These are phyloP conservation scores for Caenorhabditis panamensis DNA, from an alignment of 2,888 invertebrate species.

Conservation along the genomic window DNA sequence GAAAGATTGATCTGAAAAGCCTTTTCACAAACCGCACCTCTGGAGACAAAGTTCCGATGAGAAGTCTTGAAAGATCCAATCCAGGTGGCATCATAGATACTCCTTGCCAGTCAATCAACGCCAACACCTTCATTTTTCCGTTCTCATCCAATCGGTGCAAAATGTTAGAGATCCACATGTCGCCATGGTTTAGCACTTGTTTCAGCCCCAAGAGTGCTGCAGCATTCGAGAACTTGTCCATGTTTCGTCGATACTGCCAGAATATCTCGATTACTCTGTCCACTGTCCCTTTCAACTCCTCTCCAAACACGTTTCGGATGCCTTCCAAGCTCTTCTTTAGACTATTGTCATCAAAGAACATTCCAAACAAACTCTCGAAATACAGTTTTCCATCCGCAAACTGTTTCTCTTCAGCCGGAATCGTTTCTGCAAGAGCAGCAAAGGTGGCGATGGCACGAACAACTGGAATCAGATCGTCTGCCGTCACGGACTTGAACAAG, in stretches of 20 bases:
- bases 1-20: too few species aligned
- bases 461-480: neutral
- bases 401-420: constrained; percentile 1
- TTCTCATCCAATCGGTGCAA: neutral
- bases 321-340: neutral
- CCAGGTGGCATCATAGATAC: neutral
- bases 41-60: neutral
- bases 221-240: neutral
- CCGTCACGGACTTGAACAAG: neutral
- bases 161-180: constrained; percentile 12
- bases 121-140: neutral
- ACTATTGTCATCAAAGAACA: neutral
- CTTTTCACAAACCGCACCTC: neutral
- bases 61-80: constrained; percentile 1
- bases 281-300: neutral
- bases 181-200: neutral
- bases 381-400: neutral
- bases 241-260: neutral
- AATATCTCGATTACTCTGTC: neutral
- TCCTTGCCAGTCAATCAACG: constrained; percentile 13
- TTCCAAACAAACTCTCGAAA: neutral
- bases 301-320: neutral
- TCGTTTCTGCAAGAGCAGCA: neutral
- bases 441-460: constrained; percentile 1
- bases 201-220: too few species aligned